phyloP scores from a whole-genome alignment of 37 sponge, comb jelly and placozoan species.

The Aplysina aerophoba region DNA sequence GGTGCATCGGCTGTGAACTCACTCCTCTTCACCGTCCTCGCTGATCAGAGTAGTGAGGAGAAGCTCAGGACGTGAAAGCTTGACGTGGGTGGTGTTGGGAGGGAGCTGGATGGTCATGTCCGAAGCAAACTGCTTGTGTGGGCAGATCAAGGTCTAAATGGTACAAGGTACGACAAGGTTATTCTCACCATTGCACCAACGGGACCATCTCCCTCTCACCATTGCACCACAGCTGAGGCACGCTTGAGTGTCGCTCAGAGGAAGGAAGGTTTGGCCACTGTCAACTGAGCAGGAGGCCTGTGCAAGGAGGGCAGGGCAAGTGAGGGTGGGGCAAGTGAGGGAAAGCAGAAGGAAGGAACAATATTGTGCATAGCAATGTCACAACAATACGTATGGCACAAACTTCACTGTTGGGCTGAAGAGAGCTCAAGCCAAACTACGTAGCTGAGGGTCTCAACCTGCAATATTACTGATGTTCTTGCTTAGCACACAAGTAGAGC shows the following conservation, averaged over 20 bases:
- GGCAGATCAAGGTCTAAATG: slow-evolving; percentile 60
- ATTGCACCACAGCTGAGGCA: slow-evolving; percentile 73
- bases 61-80: slow-evolving; percentile 47
- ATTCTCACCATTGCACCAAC: not conserved
- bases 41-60: not conserved
- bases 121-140: slow-evolving; percentile 42
- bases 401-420: too few species aligned
- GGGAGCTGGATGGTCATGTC: slow-evolving; percentile 60
- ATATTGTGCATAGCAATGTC: too few species aligned
- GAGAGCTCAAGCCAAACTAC: too few species aligned
- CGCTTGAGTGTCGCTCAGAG: slow-evolving; percentile 42
- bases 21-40: not conserved
- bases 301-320: not conserved
- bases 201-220: slow-evolving; percentile 20
- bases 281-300: slow-evolving; percentile 59
- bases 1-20: not conserved
- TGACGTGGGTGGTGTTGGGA: slow-evolving; percentile 58
- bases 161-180: not conserved
- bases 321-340: too few species aligned
- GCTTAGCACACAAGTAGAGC: too few species aligned
- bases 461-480: too few species aligned
- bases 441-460: too few species aligned
- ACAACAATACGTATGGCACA: too few species aligned
- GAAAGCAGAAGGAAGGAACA: too few species aligned
- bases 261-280: slow-evolving; percentile 52